Evolutionary conservation across 2,888 invertebrate species (phyloP).

Genomic region (Capitulum mitella): DNA sequence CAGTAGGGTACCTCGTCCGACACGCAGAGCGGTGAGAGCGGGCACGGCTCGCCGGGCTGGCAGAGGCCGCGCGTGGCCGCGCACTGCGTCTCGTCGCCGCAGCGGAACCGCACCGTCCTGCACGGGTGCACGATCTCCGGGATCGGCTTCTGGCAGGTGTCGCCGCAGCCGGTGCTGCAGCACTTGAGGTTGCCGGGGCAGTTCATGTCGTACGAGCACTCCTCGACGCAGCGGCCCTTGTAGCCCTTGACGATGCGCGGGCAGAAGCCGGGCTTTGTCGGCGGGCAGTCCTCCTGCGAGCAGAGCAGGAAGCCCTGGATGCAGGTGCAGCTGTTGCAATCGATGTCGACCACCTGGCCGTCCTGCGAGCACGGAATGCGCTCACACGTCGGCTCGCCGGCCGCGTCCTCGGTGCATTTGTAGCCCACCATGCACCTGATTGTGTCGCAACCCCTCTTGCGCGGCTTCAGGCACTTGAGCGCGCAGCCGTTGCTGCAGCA

Average conservation of each 20-base stretch:
- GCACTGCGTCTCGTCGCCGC: neutral
- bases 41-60: neutral
- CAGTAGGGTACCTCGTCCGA: neutral
- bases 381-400: neutral
- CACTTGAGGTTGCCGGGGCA: neutral
- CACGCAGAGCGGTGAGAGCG: neutral
- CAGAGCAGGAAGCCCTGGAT: slow-evolving; percentile 19
- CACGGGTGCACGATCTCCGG: neutral
- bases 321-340: slow-evolving; percentile 9
- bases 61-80: neutral
- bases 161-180: slow-evolving; percentile 1
- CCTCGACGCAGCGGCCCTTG: neutral
- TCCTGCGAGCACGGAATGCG: neutral
- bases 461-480: neutral
- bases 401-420: neutral
- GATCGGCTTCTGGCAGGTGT: neutral
- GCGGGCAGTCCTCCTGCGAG: neutral
- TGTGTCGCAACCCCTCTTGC: neutral
- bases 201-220: neutral
- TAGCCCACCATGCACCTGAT: neutral
- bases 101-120: neutral
- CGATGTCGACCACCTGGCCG: slow-evolving; percentile 11
- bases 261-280: slow-evolving; percentile 1
- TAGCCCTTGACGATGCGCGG: slow-evolving; percentile 7
- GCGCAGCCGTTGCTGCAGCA: slow-evolving; percentile 1